Conservation (phyloP, 53 echinoderm and acorn worm genomes). For the Mesocentrotus franciscanus region DNA sequence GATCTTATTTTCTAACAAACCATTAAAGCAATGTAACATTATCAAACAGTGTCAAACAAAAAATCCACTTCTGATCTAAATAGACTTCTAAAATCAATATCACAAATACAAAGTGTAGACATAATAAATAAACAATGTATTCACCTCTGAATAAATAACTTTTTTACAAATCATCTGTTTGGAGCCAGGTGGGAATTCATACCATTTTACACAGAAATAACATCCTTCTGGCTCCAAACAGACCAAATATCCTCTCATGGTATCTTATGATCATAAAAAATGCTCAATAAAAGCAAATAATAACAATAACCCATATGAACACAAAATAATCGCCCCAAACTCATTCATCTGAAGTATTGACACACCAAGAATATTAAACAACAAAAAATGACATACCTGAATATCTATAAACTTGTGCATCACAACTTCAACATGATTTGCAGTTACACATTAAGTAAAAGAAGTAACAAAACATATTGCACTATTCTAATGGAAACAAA, state of each 20-base stretch:
- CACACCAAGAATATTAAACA: neutral
- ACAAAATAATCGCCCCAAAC: neutral
- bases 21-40: neutral
- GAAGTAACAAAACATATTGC: slow-evolving; percentile 9
- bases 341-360: neutral
- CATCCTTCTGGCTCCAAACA: too few species aligned
- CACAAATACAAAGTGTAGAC: neutral
- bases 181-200: too few species aligned
- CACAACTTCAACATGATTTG: neutral
- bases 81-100: neutral
- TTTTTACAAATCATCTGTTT: neutral
- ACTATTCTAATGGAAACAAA: slow-evolving; percentile 22
- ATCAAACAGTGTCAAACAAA: neutral
- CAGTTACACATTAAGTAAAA: neutral
- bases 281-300: neutral
- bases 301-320: neutral
- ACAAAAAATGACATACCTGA: neutral
- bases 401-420: slow-evolving; percentile 1
- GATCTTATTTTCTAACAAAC: neutral
- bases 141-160: neutral
- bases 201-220: too few species aligned
- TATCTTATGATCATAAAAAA: neutral
- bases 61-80: too few species aligned
- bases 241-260: neutral
- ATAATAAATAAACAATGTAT: neutral